phyloP scores from a whole-genome alignment of 2,888 invertebrate genomes.

The Neoitamus cyanurus region DNA sequence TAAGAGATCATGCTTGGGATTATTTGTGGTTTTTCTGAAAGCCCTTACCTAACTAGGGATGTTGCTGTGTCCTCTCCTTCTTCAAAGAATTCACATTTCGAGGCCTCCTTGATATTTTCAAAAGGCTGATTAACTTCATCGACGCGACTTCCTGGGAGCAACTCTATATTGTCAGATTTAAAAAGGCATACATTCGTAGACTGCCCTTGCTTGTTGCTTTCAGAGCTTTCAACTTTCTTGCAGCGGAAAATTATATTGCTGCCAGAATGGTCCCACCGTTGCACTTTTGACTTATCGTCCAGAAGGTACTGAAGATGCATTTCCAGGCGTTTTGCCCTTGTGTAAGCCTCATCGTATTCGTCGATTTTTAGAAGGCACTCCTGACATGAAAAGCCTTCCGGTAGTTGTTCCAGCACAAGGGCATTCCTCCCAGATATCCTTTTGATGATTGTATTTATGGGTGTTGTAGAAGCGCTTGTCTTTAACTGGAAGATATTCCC shows the following conservation, averaged over 20 bases:
- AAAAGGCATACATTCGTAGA: background rate
- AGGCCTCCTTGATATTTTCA: background rate
- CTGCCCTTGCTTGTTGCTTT: background rate
- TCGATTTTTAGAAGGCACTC: conserved; percentile 51
- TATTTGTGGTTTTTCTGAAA: background rate
- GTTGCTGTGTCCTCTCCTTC: background rate
- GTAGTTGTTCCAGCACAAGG: background rate
- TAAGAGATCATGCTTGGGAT: too few relatives aligned
- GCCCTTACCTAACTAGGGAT: background rate
- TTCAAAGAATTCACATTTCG: background rate
- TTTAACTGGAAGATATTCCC: conserved; percentile 43
- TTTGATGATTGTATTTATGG: conserved; percentile 46
- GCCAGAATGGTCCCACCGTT: background rate
- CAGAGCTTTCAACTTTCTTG: too few relatives aligned
- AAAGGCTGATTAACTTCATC: too few relatives aligned
- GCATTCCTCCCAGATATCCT: background rate
- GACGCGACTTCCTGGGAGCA: too few relatives aligned
- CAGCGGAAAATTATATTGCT: background rate
- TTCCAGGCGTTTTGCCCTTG: conserved; percentile 47
- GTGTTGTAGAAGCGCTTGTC: conserved; percentile 49
- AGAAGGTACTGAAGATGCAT: background rate
- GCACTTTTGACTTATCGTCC: too few relatives aligned
- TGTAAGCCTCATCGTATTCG: conserved; percentile 51
- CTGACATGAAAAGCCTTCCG: conserved; percentile 41
- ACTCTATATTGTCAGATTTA: too few relatives aligned